phyloP scores from a whole-genome alignment of 2,797 vertebrate genomes.

The Pantherophis alleghaniensis region DNA sequence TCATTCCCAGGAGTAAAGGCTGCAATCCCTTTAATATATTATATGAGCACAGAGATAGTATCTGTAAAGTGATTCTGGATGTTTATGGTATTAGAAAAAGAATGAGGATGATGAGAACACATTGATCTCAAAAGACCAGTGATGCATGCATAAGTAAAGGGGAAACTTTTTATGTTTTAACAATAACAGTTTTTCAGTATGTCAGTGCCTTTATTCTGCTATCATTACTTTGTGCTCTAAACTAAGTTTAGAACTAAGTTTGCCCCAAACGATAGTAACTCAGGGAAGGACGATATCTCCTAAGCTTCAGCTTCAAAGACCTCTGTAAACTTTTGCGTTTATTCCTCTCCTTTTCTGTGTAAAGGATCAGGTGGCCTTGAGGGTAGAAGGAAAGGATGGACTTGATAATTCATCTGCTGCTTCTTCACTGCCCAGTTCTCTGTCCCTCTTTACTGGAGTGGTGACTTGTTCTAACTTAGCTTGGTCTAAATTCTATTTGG shows the following conservation, averaged over 20 bases:
- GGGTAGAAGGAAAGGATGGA: background rate
- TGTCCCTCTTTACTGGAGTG: background rate
- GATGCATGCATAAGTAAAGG: background rate
- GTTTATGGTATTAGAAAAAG: no score
- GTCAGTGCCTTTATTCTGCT: background rate
- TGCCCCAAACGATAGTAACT: background rate
- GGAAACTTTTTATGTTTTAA: background rate
- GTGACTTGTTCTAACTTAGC: background rate
- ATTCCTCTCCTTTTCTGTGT: background rate
- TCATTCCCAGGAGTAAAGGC: background rate
- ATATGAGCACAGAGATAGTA: background rate
- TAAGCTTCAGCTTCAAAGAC: no score
- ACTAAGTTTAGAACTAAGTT: background rate
- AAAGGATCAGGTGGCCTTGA: background rate
- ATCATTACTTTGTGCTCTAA: background rate
- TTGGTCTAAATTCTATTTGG: background rate
- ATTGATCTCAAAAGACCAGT: background rate
- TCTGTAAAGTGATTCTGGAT: background rate
- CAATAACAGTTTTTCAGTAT: background rate
- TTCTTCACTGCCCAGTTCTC: background rate
- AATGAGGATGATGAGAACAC: background rate
- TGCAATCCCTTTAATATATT: background rate
- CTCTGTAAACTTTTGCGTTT: background rate
- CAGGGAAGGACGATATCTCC: background rate
- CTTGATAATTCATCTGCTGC: background rate